These are phyloP conservation scores for Callipepla squamata DNA, from an alignment of 2,113 vertebrate species.

Conservation along the genomic window DNA sequence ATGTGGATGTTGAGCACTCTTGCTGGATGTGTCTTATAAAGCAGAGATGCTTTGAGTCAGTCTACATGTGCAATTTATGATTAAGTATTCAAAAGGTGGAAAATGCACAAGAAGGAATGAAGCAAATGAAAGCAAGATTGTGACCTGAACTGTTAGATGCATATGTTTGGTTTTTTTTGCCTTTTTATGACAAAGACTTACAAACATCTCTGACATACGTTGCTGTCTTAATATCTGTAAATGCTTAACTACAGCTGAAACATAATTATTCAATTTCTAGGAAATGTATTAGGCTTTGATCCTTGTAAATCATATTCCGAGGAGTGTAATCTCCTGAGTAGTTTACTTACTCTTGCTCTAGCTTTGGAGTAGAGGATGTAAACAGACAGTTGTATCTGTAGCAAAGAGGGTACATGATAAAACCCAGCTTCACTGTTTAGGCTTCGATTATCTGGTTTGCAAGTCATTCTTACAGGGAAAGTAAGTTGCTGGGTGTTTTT, in stretches of 20 bases:
- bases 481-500: background rate
- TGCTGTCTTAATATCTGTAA: background rate
- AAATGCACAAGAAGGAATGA: background rate
- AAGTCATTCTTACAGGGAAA: background rate
- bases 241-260: background rate
- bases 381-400: background rate
- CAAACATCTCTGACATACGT: background rate
- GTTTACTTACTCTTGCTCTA: background rate
- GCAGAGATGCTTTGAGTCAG: background rate
- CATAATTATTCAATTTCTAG: background rate
- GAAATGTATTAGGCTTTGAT: background rate
- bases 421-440: background rate
- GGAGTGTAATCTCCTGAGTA: background rate
- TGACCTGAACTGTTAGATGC: background rate
- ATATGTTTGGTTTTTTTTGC: background rate
- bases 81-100: background rate
- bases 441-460: background rate
- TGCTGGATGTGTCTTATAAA: accelerated
- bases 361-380: background rate
- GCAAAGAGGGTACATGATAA: background rate
- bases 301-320: background rate
- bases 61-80: background rate
- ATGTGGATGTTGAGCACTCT: accelerated
- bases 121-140: background rate
- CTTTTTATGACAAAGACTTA: background rate